Percentiles rank a stretch among this genome's conserved stretches.
These are phyloP conservation scores for Steinernema carpocapsae DNA, from an alignment of 2,888 invertebrate species.

Conservation along the genomic window DNA sequence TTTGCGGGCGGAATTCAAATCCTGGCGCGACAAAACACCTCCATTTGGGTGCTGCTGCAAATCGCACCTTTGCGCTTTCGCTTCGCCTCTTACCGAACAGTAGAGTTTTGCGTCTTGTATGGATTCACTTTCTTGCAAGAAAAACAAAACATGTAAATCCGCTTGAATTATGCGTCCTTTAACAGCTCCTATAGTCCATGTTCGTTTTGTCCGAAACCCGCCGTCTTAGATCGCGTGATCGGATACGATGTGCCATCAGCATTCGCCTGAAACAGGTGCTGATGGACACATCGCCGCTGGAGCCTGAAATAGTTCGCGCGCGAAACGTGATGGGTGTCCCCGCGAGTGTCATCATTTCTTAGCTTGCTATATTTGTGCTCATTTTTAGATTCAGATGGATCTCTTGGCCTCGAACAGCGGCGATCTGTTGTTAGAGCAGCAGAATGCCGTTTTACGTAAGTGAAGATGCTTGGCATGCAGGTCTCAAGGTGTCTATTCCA, in stretches of 20 bases:
- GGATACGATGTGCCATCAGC: background rate
- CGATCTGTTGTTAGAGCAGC: background rate
- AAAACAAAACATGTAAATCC: too few species aligned
- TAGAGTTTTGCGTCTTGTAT: too few species aligned
- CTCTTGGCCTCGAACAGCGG: background rate
- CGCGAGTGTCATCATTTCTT: background rate
- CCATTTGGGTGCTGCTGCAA: too few species aligned
- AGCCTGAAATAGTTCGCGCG: background rate
- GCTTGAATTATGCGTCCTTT: background rate
- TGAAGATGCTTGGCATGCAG: background rate
- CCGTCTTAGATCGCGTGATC: background rate
- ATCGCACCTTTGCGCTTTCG: too few species aligned
- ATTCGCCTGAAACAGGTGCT: too few species aligned
- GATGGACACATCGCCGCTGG: background rate
- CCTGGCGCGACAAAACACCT: too few species aligned
- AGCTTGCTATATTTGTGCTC: background rate
- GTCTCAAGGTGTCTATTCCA: background rate
- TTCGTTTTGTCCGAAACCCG: background rate
- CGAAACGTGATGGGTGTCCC: background rate
- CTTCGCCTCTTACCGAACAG: too few species aligned
- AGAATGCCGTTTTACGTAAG: slow-evolving; percentile 9
- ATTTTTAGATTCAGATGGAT: background rate
- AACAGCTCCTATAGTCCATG: too few species aligned
- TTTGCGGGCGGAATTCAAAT: too few species aligned
- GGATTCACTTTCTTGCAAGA: too few species aligned